Evolutionary conservation across 2,888 invertebrate genomes (phyloP).

Genomic region (Scaptomyza polygonia): DNA sequence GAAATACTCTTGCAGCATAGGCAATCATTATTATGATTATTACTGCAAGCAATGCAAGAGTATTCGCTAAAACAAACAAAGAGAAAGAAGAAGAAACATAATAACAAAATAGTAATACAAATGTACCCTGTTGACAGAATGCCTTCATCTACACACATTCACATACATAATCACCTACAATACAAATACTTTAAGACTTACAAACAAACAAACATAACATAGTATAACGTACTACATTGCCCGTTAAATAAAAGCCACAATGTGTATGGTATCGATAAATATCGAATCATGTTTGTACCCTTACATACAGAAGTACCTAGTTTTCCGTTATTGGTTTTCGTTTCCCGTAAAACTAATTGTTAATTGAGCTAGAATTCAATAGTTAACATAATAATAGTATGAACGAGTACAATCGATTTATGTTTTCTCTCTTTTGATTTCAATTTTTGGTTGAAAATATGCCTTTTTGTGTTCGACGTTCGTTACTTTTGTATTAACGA

Average conservation of each 20-base stretch:
- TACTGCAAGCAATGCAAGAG: too few relatives aligned
- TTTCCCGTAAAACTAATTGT: constrained; percentile 32
- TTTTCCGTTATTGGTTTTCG: constrained; percentile 21
- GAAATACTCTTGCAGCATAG: constrained; percentile 30
- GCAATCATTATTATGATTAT: too few relatives aligned
- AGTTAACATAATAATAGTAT: constrained; percentile 25
- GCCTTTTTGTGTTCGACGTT: constrained; percentile 62
- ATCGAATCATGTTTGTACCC: constrained; percentile 41
- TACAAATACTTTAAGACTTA: constrained; percentile 73
- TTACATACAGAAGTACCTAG: constrained; percentile 25
- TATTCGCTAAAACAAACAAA: constrained; percentile 18
- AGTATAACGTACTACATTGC: constrained; percentile 27
- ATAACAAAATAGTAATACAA: constrained; percentile 32
- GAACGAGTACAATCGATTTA: constrained; percentile 50
- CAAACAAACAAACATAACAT: constrained; percentile 25
- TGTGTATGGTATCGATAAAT: constrained; percentile 12
- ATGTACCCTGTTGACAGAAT: constrained; percentile 81
- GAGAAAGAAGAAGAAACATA: constrained; percentile 19
- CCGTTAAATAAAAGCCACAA: constrained; percentile 46
- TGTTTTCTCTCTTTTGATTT: constrained; percentile 41
- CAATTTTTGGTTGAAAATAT: constrained; percentile 36
- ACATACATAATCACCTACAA: constrained; percentile 72
- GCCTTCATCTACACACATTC: constrained; percentile 76
- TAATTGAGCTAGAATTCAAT: constrained; percentile 31
- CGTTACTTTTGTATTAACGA: constrained; percentile 69